Conservation (phyloP, 1,140 invertebrate genomes). For the fruit fly (Drosophila melanogaster) region Release_6_plus_ISO1_MT NT_033779.5:12076001-12076500, state of each 20-base stretch:
- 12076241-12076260: slow-evolving; percentile 36
- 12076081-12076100: slow-evolving; percentile 60
- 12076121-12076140: slow-evolving; percentile 33
- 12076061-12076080: slow-evolving; percentile 75
- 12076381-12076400: slow-evolving; percentile 33
- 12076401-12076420: slow-evolving; percentile 34
- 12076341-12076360: slow-evolving; percentile 75
- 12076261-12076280: slow-evolving; percentile 70
- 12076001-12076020: not conserved
- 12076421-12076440: slow-evolving; percentile 1
- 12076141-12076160: slow-evolving; percentile 37
- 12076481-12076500: slow-evolving; percentile 56
- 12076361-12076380: slow-evolving; percentile 54
- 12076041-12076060: slow-evolving; percentile 40
- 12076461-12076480: slow-evolving; percentile 66
- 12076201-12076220: slow-evolving; percentile 32
- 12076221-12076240: slow-evolving; percentile 18
- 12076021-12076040: slow-evolving; percentile 44
- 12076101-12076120: slow-evolving; percentile 46
- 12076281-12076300: slow-evolving; percentile 84
- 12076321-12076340: slow-evolving; percentile 67
- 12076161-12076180: slow-evolving; percentile 12
- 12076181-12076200: slow-evolving; percentile 63
- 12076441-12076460: slow-evolving; percentile 66
- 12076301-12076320: slow-evolving; percentile 81